A percentile compares a stretch with the other conserved stretches of the same genome.
phyloP scores from a whole-genome alignment of 2,797 vertebrate genomes.

The Rousettus madagascariensis region DNA sequence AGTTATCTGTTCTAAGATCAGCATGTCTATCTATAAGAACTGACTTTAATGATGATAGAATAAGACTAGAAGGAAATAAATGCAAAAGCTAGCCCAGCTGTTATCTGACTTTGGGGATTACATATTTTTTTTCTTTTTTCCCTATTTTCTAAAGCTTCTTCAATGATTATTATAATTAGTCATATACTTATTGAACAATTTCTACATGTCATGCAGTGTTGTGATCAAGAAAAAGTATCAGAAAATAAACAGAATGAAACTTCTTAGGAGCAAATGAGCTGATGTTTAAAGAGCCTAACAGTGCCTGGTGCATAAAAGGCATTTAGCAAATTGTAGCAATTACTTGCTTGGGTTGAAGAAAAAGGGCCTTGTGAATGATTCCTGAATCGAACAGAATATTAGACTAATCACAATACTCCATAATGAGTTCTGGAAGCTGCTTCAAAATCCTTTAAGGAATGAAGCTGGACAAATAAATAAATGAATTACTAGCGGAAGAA shows the following conservation, averaged over 20 bases:
- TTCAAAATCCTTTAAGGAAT: conserved; percentile 52
- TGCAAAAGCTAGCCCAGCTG: not conserved
- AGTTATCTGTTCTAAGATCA: conserved; percentile 27
- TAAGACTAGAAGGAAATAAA: conserved; percentile 20
- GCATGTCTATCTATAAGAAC: not conserved
- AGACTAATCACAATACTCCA: conserved; percentile 38
- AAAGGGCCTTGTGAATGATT: conserved; percentile 45
- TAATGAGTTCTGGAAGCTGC: conserved; percentile 38
- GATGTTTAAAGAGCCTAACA: conserved; percentile 50
- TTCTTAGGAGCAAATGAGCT: conserved; percentile 50
- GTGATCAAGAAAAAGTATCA: conserved; percentile 51
- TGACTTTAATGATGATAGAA: conserved; percentile 25
- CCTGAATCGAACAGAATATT: conserved; percentile 35
- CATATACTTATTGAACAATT: conserved; percentile 30
- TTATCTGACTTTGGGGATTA: conserved; percentile 29
- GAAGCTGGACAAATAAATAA: conserved; percentile 46
- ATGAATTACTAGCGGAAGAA: not conserved
- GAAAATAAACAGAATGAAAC: conserved; percentile 38
- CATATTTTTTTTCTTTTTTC: not conserved
- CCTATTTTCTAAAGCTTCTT: conserved; percentile 48
- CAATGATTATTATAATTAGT: conserved; percentile 45
- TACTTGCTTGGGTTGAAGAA: conserved; percentile 47
- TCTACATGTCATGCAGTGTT: conserved; percentile 32
- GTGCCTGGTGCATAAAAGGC: not conserved
- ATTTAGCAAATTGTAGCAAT: conserved; percentile 41